Evolutionary conservation across 2,113 vertebrate genomes (phyloP), one percentile per base, ranked within the genome.

Genomic region (Oncorhynchus keta): DNA sequence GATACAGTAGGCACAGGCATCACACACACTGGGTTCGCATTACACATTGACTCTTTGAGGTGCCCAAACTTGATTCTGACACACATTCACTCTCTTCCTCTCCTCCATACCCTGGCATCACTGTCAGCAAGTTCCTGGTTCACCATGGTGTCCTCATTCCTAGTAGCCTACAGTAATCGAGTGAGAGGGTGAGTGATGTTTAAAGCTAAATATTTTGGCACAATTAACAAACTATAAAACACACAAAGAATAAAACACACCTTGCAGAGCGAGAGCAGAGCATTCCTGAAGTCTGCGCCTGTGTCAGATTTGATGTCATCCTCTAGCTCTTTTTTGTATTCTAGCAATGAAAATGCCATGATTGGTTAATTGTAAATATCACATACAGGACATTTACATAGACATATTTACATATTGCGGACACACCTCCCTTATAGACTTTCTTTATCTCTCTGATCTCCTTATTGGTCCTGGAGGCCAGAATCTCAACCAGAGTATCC

Each of bases 291-390:
- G 22, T 96, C 93, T 84, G 96, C 97, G 75, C 97, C 91, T 0
- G 97, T 99, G 79, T 99, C 97, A 24, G 93, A 92, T 72, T 86
- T 93, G 76, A 99, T 95, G 49, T 95, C 95, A n/a, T 94, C 92
- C 79, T 91, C 95, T 71, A 99, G 90, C 14, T 97, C 96, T 90
- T 94, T 95, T 87, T 98, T 98, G 90, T 94, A 88, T 22, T 94
- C 98, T 98, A 88, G 78, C 22, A 5, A 69, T 81, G 76, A 32
- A 81, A 80, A 72, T 59, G 0, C 28, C 3, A 39, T 30, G 26
- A 24, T 2, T 5, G 14, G 26, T 4, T 18, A 0, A 1, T 3
- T 39, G 5, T 22, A 55, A 68, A 45, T 68, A 20, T 8, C 66
- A 39, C 67, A 45, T 11, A 35, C 32, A 39, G 67, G 16, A 30